Evolutionary conservation across 2,888 invertebrate genomes (phyloP), one percentile per base, ranked within the genome.

Genomic region (Tenthredo livida): DNA sequence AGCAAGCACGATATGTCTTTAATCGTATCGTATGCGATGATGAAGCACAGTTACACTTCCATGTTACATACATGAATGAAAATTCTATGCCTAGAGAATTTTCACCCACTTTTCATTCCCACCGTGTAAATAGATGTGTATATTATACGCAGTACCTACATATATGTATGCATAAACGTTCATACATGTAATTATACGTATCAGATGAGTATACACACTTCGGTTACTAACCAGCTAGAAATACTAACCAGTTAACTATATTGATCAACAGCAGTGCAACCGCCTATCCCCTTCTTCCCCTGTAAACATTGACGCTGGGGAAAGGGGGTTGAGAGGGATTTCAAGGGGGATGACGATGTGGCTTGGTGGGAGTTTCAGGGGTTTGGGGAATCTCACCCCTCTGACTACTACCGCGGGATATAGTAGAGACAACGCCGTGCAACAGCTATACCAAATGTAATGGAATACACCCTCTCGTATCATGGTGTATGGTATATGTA

Each of bases 201-300:
- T 80, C 50, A 80, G 58, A 40, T 37, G 61, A 25, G 83, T 43
- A 67, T 43, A 83, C 47, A 70, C 83, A 70, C 65, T 67, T 83
- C 70, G 83, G 83, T 83, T 67, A 83, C 83, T 70, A 80, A 80
- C 80, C 80, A 80, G 83, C 83, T 67, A 70, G 83, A 83, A 83
- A 80, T 80, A 80, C 80, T 80, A 80, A 83, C 83, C 83, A 85
- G 88, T 90, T 89, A 89, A 89, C 89, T 88, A 88, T 89, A 91
- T 90, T 90, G 90, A 90, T 90, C 90, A 89, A 89, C 87, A 86
- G 85, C 82, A 86, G 87, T 88, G 88, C 89, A 88, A 87, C 86
- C 89, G 87, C 86, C 89, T 87, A 85, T 85, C 86, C 85, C 73
- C 87, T 86, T 87, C 87, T 87, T 12, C 83, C 67, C 89, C 87